Evolutionary conservation across 2,888 invertebrate genomes (phyloP).

Genomic region (Oscheius sp.): DNA sequence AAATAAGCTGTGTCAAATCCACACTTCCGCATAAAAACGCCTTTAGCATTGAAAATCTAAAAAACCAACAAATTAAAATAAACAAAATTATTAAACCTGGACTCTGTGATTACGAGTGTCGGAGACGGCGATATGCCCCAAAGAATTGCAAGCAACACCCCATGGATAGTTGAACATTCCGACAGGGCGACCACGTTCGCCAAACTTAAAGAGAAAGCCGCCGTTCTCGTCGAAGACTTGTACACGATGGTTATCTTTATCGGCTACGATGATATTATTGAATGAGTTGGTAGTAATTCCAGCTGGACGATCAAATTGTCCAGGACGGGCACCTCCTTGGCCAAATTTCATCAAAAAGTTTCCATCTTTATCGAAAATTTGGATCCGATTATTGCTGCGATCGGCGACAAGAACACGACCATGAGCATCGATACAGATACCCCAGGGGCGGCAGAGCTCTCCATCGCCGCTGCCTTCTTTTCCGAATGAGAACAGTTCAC

Average conservation of each 20-base stretch:
- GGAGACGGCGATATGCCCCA: slow-evolving; percentile 87
- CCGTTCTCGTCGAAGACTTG: slow-evolving; percentile 86
- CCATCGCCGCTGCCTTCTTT: slow-evolving; percentile 75
- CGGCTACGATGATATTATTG: slow-evolving; percentile 88
- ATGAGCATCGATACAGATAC: slow-evolving; percentile 83
- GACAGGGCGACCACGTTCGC: slow-evolving; percentile 86
- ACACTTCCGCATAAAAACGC: slow-evolving; percentile 85
- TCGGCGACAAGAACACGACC: slow-evolving; percentile 83
- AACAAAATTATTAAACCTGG: slow-evolving; percentile 79
- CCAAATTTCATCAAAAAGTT: slow-evolving; percentile 82
- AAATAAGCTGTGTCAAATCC: slow-evolving; percentile 83
- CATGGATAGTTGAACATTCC: slow-evolving; percentile 96
- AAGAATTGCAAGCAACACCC: slow-evolving; percentile 90
- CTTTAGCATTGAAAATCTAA: slow-evolving; percentile 83
- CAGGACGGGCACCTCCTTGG: slow-evolving; percentile 82
- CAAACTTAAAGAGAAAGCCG: slow-evolving; percentile 85
- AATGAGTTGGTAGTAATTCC: slow-evolving; percentile 76
- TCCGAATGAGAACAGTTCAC: slow-evolving; percentile 76
- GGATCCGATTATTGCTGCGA: slow-evolving; percentile 87
- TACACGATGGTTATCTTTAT: slow-evolving; percentile 95
- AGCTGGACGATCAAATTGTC: slow-evolving; percentile 91
- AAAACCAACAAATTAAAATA: neutral
- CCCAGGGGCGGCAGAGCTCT: slow-evolving; percentile 75
- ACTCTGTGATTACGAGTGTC: slow-evolving; percentile 93
- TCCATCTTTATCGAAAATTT: slow-evolving; percentile 74